Evolutionary conservation across 2,797 vertebrate genomes (phyloP).

Genomic region (Loris lydekkerianus): DNA sequence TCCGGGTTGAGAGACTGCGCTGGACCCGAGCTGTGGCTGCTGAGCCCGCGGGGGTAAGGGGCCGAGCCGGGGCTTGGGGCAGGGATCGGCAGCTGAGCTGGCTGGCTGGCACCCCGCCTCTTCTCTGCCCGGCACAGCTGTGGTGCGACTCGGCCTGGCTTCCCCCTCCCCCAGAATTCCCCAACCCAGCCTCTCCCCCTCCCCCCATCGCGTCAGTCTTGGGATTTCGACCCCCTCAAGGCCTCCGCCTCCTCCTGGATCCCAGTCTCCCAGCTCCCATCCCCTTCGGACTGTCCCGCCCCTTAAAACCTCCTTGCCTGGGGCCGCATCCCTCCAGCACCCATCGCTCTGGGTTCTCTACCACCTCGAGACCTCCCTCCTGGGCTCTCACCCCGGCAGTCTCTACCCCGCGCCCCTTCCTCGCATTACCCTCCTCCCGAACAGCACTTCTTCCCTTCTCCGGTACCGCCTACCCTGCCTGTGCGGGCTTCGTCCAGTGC

Average conservation of each 20-base stretch:
- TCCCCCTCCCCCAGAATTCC: constrained; percentile 51
- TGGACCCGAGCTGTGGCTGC: constrained; percentile 74
- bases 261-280: constrained; percentile 31
- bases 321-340: constrained; percentile 41
- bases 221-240: constrained; percentile 46
- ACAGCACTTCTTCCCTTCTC: not conserved
- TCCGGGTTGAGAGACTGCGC: constrained; percentile 81
- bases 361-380: constrained; percentile 43
- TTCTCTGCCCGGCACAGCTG: constrained; percentile 43
- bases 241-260: constrained; percentile 35
- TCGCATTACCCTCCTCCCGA: not conserved
- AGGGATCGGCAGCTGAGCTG: constrained; percentile 42
- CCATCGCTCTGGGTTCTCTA: constrained; percentile 33
- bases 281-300: constrained; percentile 25
- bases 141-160: constrained; percentile 55
- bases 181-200: constrained; percentile 66
- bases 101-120: constrained; percentile 31
- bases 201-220: constrained; percentile 56
- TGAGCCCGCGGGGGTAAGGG: constrained; percentile 72
- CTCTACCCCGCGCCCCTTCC: not conserved
- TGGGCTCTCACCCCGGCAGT: constrained; percentile 6
- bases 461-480: not conserved
- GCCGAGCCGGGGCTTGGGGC: constrained; percentile 18
- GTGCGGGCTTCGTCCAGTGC: not conserved
- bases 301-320: constrained; percentile 12